Conservation (phyloP, 2,888 invertebrate genomes). For the Dicranocentrus wangi region DNA sequence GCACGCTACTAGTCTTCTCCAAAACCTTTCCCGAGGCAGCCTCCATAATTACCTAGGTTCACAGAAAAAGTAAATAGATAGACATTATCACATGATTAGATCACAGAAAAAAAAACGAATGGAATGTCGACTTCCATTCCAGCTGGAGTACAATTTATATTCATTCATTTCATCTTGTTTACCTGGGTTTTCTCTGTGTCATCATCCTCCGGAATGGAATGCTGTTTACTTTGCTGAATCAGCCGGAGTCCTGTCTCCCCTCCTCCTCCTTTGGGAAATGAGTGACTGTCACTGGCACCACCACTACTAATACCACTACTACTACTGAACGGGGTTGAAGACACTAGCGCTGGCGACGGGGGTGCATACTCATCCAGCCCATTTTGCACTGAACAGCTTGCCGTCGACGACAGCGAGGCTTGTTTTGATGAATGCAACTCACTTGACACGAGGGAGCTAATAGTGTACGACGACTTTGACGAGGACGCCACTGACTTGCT, state of each 20-base stretch:
- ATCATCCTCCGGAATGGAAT: slow-evolving; percentile 55
- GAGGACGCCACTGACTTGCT: slow-evolving; percentile 50
- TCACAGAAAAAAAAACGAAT: too few species aligned
- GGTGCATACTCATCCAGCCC: slow-evolving; percentile 68
- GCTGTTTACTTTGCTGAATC: slow-evolving; percentile 33
- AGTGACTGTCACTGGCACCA: slow-evolving; percentile 24
- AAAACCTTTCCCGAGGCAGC: too few species aligned
- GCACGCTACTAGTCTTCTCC: too few species aligned
- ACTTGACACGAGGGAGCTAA: slow-evolving; percentile 71
- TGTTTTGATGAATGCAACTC: slow-evolving; percentile 53
- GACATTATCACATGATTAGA: slow-evolving; percentile 57
- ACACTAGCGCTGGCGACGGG: slow-evolving; percentile 50
- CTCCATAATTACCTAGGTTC: slow-evolving; percentile 61
- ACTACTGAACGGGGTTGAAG: slow-evolving; percentile 45
- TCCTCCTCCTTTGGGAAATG: slow-evolving; percentile 59
- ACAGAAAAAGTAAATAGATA: slow-evolving; percentile 47
- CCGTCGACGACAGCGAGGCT: slow-evolving; percentile 12
- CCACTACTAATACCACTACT: slow-evolving; percentile 53
- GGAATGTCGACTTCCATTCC: too few species aligned
- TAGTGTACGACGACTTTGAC: slow-evolving; percentile 71
- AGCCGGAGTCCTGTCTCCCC: slow-evolving; percentile 13
- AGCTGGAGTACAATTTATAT: too few species aligned
- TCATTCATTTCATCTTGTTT: slow-evolving; percentile 40
- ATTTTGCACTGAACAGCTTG: slow-evolving; percentile 69
- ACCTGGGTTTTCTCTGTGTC: slow-evolving; percentile 58